Conservation (phyloP, 2,888 invertebrate species). For the Eledone cirrhosa region DNA sequence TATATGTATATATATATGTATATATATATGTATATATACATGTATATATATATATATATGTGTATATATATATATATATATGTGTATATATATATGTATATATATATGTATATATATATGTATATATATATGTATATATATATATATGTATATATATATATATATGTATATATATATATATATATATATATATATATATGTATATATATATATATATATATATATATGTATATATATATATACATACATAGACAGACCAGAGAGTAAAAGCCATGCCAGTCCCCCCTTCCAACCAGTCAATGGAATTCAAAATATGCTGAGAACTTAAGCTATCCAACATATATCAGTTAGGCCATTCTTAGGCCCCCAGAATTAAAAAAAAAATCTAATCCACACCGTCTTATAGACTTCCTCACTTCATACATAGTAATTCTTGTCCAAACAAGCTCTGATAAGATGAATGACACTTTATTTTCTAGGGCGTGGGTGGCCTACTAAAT, state of each 20-base stretch:
- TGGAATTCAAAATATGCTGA: too few relatives aligned
- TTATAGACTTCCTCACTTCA: too few relatives aligned
- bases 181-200: neutral
- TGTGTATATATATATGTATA: neutral
- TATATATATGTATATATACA: neutral
- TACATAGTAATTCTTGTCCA: too few relatives aligned
- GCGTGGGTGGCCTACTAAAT: too few relatives aligned
- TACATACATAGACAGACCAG: neutral
- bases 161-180: neutral
- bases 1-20: neutral
- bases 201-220: constrained; percentile 3
- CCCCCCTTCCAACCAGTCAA: too few relatives aligned
- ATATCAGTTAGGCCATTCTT: too few relatives aligned
- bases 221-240: neutral
- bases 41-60: neutral
- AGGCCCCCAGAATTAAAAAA: too few relatives aligned
- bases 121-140: neutral
- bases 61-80: constrained; percentile 8
- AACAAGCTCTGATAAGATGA: too few relatives aligned
- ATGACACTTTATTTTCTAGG: too few relatives aligned
- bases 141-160: neutral
- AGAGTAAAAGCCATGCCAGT: neutral
- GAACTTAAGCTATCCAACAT: too few relatives aligned
- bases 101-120: neutral
- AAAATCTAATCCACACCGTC: too few relatives aligned